Base-by-base conservation (phyloP, 2,797 vertebrate species). In the Lithobates pipiens region DNA sequence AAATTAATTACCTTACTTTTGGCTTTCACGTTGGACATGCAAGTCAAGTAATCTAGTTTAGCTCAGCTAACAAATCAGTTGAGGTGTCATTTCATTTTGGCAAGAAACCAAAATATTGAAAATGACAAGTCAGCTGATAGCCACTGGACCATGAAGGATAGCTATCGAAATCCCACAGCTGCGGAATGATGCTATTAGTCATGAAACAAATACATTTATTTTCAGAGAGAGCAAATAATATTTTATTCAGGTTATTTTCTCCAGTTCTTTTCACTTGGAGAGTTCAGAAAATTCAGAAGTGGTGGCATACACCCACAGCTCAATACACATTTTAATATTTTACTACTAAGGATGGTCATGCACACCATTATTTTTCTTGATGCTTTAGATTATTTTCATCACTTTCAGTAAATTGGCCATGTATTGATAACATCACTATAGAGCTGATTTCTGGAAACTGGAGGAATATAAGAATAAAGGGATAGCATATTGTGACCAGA, bases 1-100 rank as follows among this genome's bases (percentile, higher is more conserved):
- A 85, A 85, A 72, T 84, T 74, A 85, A 85, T 80, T 85, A 80
- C 70, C n/a, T 75, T 67, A 54, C 84, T 85, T 85, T 85, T 85
- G 71, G 76, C 84, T 74, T 77, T 77, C 63, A 77, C 68, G 69
- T 80, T 29, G 73, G 57, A 63, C 79, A 73, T 79, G 44, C 71
- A 75, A 85, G 71, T 85, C 42, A 76, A 80, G 77, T 80, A 77
- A 75, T 80, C 70, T 80, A 75, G 27, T 80, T 80, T 67, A 80
- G 77, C 71, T 75, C 27, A 79, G 69, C 36, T 80, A 85, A 85
- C 71, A 78, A 79, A 85, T 79, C 83, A 75, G 78, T 76, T 27
- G 42, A 68, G 57, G 34, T 85, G 71, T 39, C 61, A 76, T 32
- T 69, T 75, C 13, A 69, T 21, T 46, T 80, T 80, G 71, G 61